Conservation (phyloP, 92 coral and sea anemone species). For the Heliopora coerulea region DNA sequence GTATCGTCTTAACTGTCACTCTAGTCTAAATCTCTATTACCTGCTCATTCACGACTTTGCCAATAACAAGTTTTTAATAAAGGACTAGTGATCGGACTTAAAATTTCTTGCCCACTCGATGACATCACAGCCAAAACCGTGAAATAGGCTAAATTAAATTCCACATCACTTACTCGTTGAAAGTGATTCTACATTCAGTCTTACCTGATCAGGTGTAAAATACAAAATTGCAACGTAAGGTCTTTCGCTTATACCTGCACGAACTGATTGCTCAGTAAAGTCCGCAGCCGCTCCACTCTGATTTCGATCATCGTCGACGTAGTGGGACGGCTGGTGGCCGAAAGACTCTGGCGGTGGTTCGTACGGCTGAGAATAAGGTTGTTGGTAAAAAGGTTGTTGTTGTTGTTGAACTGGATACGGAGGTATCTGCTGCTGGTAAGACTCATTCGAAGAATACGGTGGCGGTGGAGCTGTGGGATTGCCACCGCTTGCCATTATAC, state of each 20-base stretch:
- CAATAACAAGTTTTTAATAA: too few species aligned
- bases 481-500: conserved; percentile 18
- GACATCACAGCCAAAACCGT: not conserved
- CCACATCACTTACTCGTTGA: not conserved
- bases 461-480: conserved; percentile 36
- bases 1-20: too few species aligned
- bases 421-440: conserved; percentile 37
- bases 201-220: too few species aligned
- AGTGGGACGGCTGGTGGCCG: conserved; percentile 47
- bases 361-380: conserved; percentile 24
- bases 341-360: conserved; percentile 32
- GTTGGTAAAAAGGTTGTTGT: not conserved
- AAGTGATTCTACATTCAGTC: too few species aligned
- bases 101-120: too few species aligned
- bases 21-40: too few species aligned
- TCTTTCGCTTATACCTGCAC: conserved; percentile 72
- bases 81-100: too few species aligned
- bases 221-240: too few species aligned
- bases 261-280: conserved; percentile 79
- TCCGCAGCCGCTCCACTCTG: conserved; percentile 71
- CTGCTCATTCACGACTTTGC: too few species aligned
- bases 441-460: conserved; percentile 31
- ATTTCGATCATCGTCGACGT: conserved; percentile 57
- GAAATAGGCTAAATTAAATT: not conserved
- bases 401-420: too few species aligned